Base-by-base conservation (phyloP, 2,888 invertebrate species). In the Scaeva pyrastri region DNA sequence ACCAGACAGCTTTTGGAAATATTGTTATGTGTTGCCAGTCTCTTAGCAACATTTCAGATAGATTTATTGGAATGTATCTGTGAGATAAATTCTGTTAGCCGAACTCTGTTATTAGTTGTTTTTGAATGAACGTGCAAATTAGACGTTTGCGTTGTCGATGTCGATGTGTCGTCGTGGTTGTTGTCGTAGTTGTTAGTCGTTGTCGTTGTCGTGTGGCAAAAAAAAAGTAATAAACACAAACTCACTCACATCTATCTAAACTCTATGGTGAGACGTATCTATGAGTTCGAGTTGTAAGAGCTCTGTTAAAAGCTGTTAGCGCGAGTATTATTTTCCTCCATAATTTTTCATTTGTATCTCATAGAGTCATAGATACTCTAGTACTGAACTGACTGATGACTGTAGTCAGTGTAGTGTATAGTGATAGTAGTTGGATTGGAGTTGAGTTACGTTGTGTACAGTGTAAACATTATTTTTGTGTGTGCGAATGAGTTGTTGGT, bases 101-200 rank as follows among this genome's bases (percentile, higher is more conserved):
- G 78, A 88, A 88, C 88, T 88, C 88, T 88, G 89, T 90, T 66
- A 66, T 48, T 90, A 91, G 91, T 92, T 92, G 91, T 91, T 91
- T 90, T 91, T 91, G 91, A 91, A 91, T 91, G 90, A 91, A 92
- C 92, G 91, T 91, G 91, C 90, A 91, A 91, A 91, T 90, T 91
- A 91, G 92, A 91, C 90, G 91, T 91, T 89, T 89, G 58, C 36
- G 6, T 60, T 60, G 39, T 58, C 58, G 16, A 39, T 60, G 39
- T 58, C 58, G 16, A 39, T 60, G 39, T 60, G 88, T 88, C 88
- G 88, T 71, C 52, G 74, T 56, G 68, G 41, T 41, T 19, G 64
- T 56, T 8, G 62, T 56, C 75, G 21, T 41, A 14, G 64, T 55
- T 8, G 26, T 31, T 31, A 1, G 31, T 31, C 31, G 16, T 48